Base-by-base conservation (phyloP, 2,113 vertebrate species). In the Centropus unirufus region DNA sequence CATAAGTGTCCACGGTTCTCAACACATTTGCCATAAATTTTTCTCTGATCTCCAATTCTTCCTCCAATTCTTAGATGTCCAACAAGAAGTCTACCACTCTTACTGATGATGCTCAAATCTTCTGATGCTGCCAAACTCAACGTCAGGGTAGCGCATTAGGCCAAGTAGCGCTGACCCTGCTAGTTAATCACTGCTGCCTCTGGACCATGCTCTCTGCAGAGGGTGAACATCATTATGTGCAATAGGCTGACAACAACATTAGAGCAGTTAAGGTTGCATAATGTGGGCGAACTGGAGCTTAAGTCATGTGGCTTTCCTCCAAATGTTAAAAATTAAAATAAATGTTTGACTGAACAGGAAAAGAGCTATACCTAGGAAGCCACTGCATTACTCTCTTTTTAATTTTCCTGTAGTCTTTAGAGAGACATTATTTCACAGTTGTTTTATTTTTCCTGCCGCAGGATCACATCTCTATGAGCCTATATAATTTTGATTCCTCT, bases 111-210 rank as follows among this genome's bases (percentile, higher is more conserved):
- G 26, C 26, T n/a, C n/a, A 21, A 3, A 22, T 7, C 22, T 49
- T 36, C 54, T 6, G 30, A 5, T 2, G 2, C 34, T 67, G n/a
- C 52, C 74, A 30, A 27, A 32, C 9, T 0, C 16, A 61, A 7
- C 0, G 0, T 8, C 70, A 58, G 46, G 32, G 40, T 21, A 36
- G 73, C 2, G 3, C 3, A 0, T 11, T 5, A 34, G 68, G 40
- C 46, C 49, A 10, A 64, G 44, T 27, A 49, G 22, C 0, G 3
- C 74, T 22, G 55, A 42, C 58, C 30, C 14, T 3, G 34, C 3
- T 8, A 36, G 84, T 61, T 13, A 9, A 59, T 14, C 82, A 17
- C 34, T 0, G 2, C 26, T 4, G 11, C 29, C 76, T 34, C 69
- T 10, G 57, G 63, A 42, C 70, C 44, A 8, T 2, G 3, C 23